Conservation (phyloP, 2,888 invertebrate genomes). For the Melanophora roralis region DNA sequence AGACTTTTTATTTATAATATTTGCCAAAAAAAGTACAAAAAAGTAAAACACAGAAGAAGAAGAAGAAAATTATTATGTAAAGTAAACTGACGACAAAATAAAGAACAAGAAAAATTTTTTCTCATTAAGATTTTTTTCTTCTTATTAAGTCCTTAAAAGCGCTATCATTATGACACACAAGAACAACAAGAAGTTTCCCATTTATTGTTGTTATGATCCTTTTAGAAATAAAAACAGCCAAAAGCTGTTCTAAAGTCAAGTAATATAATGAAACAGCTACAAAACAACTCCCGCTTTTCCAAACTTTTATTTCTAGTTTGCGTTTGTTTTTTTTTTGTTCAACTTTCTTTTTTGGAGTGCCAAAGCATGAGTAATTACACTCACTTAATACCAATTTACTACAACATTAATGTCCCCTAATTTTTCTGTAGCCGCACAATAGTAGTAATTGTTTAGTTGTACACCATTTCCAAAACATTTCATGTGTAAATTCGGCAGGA, state of each 20-base stretch:
- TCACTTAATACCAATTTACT: slow-evolving; percentile 61
- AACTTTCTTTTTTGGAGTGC: slow-evolving; percentile 47
- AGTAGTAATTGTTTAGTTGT: not conserved
- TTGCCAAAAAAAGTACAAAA: slow-evolving; percentile 34
- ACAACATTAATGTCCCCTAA: slow-evolving; percentile 51
- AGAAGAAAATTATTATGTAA: not conserved
- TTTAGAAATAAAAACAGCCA: slow-evolving; percentile 19
- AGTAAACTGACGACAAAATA: slow-evolving; percentile 35
- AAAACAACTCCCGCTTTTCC: slow-evolving; percentile 15
- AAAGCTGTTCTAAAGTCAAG: slow-evolving; percentile 15
- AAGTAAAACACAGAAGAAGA: not conserved
- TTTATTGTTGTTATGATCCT: slow-evolving; percentile 2
- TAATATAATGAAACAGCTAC: not conserved
- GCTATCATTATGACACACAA: slow-evolving; percentile 49
- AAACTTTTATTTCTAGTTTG: slow-evolving; percentile 19
- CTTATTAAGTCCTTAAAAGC: slow-evolving; percentile 24
- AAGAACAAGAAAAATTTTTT: slow-evolving; percentile 14
- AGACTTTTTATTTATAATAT: slow-evolving; percentile 56
- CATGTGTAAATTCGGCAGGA: too few species aligned
- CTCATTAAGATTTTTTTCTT: slow-evolving; percentile 50
- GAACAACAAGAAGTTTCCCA: slow-evolving; percentile 23
- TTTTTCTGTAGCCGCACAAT: not conserved
- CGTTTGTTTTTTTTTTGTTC: not conserved
- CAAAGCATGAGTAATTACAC: slow-evolving; percentile 62
- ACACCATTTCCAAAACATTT: slow-evolving; percentile 14